Evolutionary conservation across 1,140 invertebrate species (phyloP), one percentile per base, ranked within the genome.

Genomic region (Drosophila bocqueti): DNA sequence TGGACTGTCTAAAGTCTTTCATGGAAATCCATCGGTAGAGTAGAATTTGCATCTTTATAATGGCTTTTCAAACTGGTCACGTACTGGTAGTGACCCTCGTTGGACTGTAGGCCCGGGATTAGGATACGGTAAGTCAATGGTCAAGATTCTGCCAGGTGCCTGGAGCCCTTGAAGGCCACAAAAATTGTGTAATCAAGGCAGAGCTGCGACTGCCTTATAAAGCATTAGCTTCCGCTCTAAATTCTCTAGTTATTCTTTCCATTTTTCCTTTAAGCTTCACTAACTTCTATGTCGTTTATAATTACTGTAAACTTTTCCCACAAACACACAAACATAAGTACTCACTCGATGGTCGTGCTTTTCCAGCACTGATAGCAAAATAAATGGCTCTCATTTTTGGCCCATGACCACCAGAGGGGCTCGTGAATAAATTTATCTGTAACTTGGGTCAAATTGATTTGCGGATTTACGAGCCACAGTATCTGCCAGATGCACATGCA

Each of bases 391-490:
- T 16, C 31, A 31, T 55, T 55, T 67, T 43, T 52, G 38, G 31
- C 42, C 26, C 26, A 10, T 16, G 16, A 54, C 50, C 52, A 9
- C 40, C 40, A 9, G 24, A n/a, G 18, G 55, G 61, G 21, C 16
- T 21, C 10, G 18, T 16, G 42, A 18, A 18, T n/a, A 55, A 76
- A 78, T 82, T 81, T 74, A 82, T 74, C 55, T 74, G 63, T 63
- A 78, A 82, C 80, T 82, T 82, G 79, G 80, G 63, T 74, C 29
- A 82, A 82, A 82, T 82, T 82, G 79, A 82, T 82, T 82, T 82
- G 62, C 40, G 42, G 69, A 81, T 76, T 81, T 72, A 72, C 49
- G 66, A 34, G 49, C n/a, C 6, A 21, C 18, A 26, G 36, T 68
- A 62, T 62, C 57, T 42, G 46, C 6, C 16, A 63, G 73, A 47